Percentiles rank a stretch among this genome's conserved stretches.
Evolutionary conservation across 2,888 invertebrate species (phyloP).

Genomic region (Disparrhopalites patrizii): DNA sequence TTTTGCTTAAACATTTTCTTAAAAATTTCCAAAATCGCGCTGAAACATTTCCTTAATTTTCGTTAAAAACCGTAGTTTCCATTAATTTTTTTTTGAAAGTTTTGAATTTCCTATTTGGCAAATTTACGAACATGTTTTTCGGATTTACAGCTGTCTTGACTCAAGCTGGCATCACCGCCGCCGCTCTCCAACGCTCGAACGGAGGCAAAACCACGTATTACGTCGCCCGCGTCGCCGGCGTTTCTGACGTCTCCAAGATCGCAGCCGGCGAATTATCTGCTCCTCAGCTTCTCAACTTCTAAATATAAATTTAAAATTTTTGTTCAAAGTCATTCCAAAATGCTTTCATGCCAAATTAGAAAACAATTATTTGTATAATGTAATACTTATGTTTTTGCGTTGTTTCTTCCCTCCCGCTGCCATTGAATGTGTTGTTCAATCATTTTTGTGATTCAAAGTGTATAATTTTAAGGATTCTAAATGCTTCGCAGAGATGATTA

Average conservation of each 20-base stretch:
- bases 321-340: slow-evolving; percentile 16
- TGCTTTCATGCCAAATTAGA: background rate
- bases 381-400: too few species aligned
- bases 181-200: slow-evolving; percentile 37
- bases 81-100: background rate
- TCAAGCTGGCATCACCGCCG: slow-evolving; percentile 34
- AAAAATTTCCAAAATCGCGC: too few species aligned
- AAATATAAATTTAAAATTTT: background rate
- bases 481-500: too few species aligned
- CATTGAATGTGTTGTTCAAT: too few species aligned
- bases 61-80: too few species aligned
- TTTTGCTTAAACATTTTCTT: too few species aligned
- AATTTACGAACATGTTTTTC: slow-evolving; percentile 7
- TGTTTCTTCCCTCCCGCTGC: too few species aligned
- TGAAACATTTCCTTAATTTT: too few species aligned
- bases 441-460: too few species aligned
- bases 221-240: slow-evolving; percentile 33
- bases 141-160: slow-evolving; percentile 34
- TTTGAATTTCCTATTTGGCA: too few species aligned
- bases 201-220: slow-evolving; percentile 34
- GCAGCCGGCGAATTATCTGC: slow-evolving; percentile 17
- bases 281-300: slow-evolving; percentile 20
- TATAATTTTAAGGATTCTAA: too few species aligned
- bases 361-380: too few species aligned
- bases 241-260: background rate